Evolutionary conservation across 2,888 invertebrate genomes (phyloP), one percentile per base, ranked within the genome.

Genomic region (Chrysodeixis includens): DNA sequence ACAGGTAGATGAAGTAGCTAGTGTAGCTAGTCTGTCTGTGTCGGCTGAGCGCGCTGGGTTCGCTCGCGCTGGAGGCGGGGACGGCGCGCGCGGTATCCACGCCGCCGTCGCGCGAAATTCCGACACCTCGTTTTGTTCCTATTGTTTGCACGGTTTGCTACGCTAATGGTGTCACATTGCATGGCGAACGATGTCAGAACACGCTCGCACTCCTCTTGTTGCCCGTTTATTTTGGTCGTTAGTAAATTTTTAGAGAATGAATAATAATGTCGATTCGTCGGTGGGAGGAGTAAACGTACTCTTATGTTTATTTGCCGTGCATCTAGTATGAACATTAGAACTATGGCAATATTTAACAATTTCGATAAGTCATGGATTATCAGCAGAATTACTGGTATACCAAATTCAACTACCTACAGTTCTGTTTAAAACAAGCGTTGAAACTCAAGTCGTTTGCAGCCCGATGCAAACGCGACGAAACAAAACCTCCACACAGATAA

Each of bases 81-180:
- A 82, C 81, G 78, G 71, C 77, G 71, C 70, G 71, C 56, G 60
- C 65, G 78, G 78, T 68, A 74, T 76, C 74, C 68, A 59, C 71
- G 69, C 76, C 75, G 77, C 75, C 84, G 83, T 82, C 87, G 90
- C 88, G 92, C 90, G 86, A 91, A 91, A 92, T 93, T 88, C 92
- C 91, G 63, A 60, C 85, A 78, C 74, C 81, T 87, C 84, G 82
- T 88, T 89, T 92, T 92, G 86, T 83, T 93, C 79, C 78, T 89
- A 88, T 92, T 92, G 91, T 90, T 86, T 81, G 78, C 82, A 82
- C 86, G 85, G 83, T 86, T 88, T 85, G 83, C 85, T 80, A 78
- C 86, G 83, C 88, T 92, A 93, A 93, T 93, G 92, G 93, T 93
- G 93, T 93, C 93, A 92, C 93, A 93, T 93, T 91, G 92, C 93